These are phyloP conservation scores for Typhlomys cinereus DNA, from an alignment of 2,113 vertebrate genomes.

Conservation along the genomic window DNA sequence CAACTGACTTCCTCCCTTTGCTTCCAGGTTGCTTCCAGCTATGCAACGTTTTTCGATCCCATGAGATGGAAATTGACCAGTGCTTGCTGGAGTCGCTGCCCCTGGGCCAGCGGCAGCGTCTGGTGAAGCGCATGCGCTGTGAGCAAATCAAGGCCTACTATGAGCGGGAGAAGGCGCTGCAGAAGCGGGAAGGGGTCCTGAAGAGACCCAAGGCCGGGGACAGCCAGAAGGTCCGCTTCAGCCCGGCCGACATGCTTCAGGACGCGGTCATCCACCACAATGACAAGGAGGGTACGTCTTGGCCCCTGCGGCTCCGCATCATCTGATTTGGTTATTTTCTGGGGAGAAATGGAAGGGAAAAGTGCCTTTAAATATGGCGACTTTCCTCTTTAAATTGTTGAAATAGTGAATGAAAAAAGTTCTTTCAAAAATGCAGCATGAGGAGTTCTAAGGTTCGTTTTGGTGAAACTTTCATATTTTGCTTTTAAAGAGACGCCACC, in stretches of 20 bases:
- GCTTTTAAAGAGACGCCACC: neutral
- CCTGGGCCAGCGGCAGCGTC: constrained; percentile 93
- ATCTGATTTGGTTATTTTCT: neutral
- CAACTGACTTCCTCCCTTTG: neutral
- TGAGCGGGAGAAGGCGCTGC: constrained; percentile 91
- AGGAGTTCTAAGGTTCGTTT: neutral
- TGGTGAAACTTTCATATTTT: neutral
- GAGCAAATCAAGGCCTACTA: constrained; percentile 96
- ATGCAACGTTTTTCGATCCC: constrained; percentile 96
- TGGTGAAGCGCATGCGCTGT: constrained; percentile 96
- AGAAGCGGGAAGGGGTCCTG: constrained; percentile 86
- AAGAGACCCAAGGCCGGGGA: constrained; percentile 84
- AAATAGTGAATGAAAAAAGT: neutral
- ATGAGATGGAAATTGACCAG: constrained; percentile 99
- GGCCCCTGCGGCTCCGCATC: fast-evolving
- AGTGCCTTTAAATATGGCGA: neutral
- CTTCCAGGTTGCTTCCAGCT: constrained; percentile 96
- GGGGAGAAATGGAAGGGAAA: neutral
- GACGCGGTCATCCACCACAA: constrained; percentile 92
- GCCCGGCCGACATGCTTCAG: constrained; percentile 87
- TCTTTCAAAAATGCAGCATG: neutral
- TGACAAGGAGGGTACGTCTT: constrained; percentile 93
- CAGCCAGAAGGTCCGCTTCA: constrained; percentile 88
- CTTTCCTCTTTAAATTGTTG: neutral
- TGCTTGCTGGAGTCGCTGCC: constrained; percentile 98